Conservation (phyloP, 1,140 invertebrate species). For the Tetragnatha versicolor region DNA sequence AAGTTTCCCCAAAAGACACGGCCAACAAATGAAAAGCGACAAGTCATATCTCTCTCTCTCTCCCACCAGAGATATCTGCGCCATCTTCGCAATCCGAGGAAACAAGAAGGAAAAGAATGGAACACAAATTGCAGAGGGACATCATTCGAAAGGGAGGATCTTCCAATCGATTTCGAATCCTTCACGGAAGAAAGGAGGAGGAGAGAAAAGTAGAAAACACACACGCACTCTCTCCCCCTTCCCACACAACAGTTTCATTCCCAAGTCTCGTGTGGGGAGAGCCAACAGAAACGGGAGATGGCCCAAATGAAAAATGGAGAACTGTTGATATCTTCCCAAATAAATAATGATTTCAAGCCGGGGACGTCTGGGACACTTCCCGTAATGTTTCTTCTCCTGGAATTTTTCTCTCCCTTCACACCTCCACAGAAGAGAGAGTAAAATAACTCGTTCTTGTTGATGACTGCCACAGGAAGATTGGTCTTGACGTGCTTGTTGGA, state of each 20-base stretch:
- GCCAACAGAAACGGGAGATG: neutral
- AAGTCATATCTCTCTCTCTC: too few relatives aligned
- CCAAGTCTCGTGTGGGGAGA: neutral
- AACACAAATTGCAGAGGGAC: conserved; percentile 5
- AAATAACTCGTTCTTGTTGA: too few relatives aligned
- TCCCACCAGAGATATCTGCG: conserved; percentile 10
- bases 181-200: neutral
- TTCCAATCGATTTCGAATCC: conserved; percentile 38
- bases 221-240: neutral
- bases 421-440: too few relatives aligned
- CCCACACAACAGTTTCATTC: conserved; percentile 12
- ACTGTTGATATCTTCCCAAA: conserved; percentile 40
- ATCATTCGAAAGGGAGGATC: neutral
- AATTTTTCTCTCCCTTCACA: too few relatives aligned
- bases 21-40: too few relatives aligned
- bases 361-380: neutral
- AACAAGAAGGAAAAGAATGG: neutral
- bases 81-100: neutral
- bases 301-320: conserved; percentile 37
- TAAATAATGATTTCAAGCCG: conserved; percentile 12
- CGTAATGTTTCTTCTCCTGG: neutral
- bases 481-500: too few relatives aligned
- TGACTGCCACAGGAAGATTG: too few relatives aligned
- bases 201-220: neutral
- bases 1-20: too few relatives aligned